Base-by-base conservation (phyloP, 2,797 vertebrate species). In the Sandelia bainsii region DNA sequence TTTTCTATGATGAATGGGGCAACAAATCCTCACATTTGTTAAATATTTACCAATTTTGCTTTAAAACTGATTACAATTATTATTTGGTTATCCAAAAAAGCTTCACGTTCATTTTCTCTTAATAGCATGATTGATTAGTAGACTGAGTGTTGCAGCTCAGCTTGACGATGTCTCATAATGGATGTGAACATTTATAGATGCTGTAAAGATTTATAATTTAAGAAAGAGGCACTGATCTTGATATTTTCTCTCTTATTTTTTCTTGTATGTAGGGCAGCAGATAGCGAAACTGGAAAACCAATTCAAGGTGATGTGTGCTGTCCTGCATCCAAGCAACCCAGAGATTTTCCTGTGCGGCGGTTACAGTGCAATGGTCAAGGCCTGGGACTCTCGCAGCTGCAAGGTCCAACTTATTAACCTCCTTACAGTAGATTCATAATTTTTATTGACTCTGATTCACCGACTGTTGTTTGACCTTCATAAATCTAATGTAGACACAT, bases 321-420 rank as follows among this genome's bases (percentile, higher is more conserved):
- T 91, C 32, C 87, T 95, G 46, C 95, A 96, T 59, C 97, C 97
- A 37, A 82, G 88, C 60, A 95, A 95, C 66, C 94, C 94, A 6
- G 94, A 92, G 62, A 62, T 97, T 23, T 96, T 98, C 81, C 78
- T 99, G 75, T 97, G 96, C 44, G 98, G 96, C 62, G 98, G 98
- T 14, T 96, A 98, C 93, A 96, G 96, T 84, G 84, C 97, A 0
- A 92, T 90, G 77, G 94, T 99, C 87, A 97, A 96, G 81, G 96
- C 98, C 10, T 99, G 97, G 97, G 97, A 99, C 87, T 69, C 94
- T 46, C 96, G 98, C 83, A 93, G 88, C 59, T 83, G 93, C 85
- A 97, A 98, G 97, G 98, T 95, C 67, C 88, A 76, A 70, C 64
- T 75, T 58, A 82, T 90, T 83, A 81, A 77, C 86, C 79, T 79